Conservation (phyloP, 1,140 invertebrate species). For the Polyergus mexicanus region DNA sequence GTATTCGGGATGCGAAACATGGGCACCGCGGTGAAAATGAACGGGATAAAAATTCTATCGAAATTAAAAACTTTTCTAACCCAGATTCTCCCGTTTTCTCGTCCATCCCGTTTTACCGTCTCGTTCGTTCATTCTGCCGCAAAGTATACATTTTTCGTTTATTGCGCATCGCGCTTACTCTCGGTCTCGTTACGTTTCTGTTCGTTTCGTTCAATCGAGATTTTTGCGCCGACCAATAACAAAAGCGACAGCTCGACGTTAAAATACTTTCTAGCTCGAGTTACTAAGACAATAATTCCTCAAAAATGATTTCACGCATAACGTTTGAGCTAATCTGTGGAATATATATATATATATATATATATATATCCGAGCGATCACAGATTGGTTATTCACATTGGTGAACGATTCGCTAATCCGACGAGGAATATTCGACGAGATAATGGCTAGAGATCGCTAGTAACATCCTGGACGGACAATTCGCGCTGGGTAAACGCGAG, state of each 20-base stretch:
- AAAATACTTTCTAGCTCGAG: neutral
- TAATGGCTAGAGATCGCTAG: conserved; percentile 58
- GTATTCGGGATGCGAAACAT: neutral
- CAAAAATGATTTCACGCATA: conserved; percentile 33
- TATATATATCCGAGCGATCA: conserved; percentile 43
- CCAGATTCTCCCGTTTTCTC: neutral
- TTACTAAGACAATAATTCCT: conserved; percentile 22
- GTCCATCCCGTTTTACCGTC: neutral
- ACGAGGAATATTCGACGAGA: conserved; percentile 53
- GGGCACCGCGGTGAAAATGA: neutral
- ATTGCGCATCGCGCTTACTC: neutral
- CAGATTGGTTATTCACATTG: conserved; percentile 15
- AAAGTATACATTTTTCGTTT: neutral
- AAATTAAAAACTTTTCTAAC: conserved; percentile 50
- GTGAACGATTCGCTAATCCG: conserved; percentile 50
- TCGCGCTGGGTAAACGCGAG: conserved; percentile 15
- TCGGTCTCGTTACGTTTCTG: neutral
- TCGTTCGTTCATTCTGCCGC: neutral
- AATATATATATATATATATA: conserved; percentile 57
- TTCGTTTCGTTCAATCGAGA: neutral
- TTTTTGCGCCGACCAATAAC: conserved; percentile 39
- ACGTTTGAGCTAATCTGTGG: conserved; percentile 31
- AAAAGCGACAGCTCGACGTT: conserved; percentile 19
- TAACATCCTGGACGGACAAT: conserved; percentile 50
- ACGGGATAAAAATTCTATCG: conserved; percentile 51